A percentile compares a stretch with the other conserved stretches of the same genome.
These are phyloP conservation scores for Dendrocopos noguchii DNA, from an alignment of 2,113 vertebrate species.

Conservation along the genomic window DNA sequence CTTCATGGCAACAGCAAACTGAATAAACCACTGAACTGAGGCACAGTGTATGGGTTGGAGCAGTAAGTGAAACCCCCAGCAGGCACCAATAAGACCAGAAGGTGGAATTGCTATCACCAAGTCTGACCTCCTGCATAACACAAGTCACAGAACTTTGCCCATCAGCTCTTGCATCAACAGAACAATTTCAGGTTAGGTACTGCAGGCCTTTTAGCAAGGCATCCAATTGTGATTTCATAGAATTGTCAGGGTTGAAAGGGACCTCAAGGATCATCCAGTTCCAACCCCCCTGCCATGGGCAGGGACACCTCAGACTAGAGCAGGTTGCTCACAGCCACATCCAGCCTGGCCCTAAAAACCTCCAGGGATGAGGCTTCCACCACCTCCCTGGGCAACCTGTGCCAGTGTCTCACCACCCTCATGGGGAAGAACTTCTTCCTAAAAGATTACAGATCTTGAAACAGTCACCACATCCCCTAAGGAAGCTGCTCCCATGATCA, in stretches of 20 bases:
- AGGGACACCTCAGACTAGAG: no score
- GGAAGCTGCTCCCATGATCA: background rate
- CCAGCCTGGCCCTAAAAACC: no score
- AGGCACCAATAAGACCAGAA: no score
- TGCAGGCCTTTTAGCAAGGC: background rate
- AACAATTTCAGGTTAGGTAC: background rate
- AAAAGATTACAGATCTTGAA: background rate
- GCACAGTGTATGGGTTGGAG: rapidly evolving
- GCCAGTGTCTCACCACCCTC: no score
- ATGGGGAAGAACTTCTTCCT: no score
- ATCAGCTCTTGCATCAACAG: background rate
- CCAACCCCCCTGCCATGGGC: no score
- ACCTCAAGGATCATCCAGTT: no score
- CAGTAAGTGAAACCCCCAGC: background rate
- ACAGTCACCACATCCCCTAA: background rate
- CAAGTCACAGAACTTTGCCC: background rate
- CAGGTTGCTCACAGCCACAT: no score
- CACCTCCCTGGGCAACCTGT: no score
- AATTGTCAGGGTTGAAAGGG: no score
- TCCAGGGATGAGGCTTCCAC: no score
- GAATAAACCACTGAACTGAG: background rate
- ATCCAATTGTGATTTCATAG: background rate
- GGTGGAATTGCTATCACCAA: background rate
- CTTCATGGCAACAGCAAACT: background rate
- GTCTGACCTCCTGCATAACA: background rate